These are phyloP conservation scores for Macropodus opercularis DNA, from an alignment of 2,797 vertebrate species.

Conservation along the genomic window DNA sequence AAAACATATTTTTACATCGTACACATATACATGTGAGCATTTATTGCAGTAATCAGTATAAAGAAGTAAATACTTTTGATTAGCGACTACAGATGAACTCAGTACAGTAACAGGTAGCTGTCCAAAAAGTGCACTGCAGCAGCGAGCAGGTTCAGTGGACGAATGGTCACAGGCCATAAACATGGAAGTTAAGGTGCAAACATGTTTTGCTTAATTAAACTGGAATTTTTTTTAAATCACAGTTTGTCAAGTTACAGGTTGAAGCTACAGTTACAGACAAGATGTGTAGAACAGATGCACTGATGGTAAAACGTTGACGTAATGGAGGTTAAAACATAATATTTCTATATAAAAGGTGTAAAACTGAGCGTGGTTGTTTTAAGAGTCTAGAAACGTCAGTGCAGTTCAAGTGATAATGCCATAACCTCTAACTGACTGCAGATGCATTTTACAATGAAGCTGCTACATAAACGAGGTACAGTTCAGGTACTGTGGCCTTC, in stretches of 20 bases:
- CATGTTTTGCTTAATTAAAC: conserved; percentile 27
- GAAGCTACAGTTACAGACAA: too few relatives aligned
- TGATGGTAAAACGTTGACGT: conserved; percentile 25
- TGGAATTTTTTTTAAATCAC: conserved; percentile 50
- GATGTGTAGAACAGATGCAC: conserved; percentile 32
- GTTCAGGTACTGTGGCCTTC: conserved; percentile 11
- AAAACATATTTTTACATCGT: conserved; percentile 42
- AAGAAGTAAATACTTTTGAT: conserved; percentile 65
- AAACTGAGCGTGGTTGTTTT: conserved; percentile 35
- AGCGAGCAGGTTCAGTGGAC: conserved; percentile 58
- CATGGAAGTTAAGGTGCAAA: conserved; percentile 69
- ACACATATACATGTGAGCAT: conserved; percentile 52
- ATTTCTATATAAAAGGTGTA: conserved; percentile 60
- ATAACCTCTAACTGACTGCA: conserved; percentile 1
- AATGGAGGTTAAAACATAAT: conserved; percentile 35
- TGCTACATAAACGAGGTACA: conserved; percentile 11
- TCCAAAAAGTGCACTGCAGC: conserved; percentile 63
- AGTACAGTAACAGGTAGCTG: conserved; percentile 54
- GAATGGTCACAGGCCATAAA: conserved; percentile 77
- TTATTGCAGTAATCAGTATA: conserved; percentile 48
- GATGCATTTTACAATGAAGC: conserved; percentile 20
- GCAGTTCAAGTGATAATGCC: conserved; percentile 31
- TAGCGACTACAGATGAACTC: conserved; percentile 28
- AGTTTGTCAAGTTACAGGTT: conserved; percentile 51
- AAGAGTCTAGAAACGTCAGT: conserved; percentile 54